phyloP scores from a whole-genome alignment of 2,888 invertebrate species.

The Lasius platythorax region DNA sequence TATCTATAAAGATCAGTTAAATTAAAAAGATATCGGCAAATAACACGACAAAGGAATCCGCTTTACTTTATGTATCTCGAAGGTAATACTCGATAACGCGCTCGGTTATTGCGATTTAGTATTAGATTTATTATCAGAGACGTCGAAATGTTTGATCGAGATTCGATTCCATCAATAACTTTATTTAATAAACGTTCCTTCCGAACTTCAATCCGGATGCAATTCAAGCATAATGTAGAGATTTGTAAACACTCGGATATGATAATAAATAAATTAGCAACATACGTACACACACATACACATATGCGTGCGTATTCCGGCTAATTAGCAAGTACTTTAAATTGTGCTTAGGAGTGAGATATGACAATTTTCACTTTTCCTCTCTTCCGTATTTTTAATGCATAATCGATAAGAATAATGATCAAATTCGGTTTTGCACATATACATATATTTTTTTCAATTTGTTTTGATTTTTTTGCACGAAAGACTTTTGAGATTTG shows the following conservation, averaged over 20 bases:
- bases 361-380: constrained; percentile 17
- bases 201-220: not conserved
- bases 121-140: constrained; percentile 8
- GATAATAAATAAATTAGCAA: constrained; percentile 15
- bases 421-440: not conserved
- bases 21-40: not conserved
- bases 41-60: not conserved
- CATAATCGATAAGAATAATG: not conserved
- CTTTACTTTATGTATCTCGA: not conserved
- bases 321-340: constrained; percentile 7
- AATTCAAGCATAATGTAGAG: not conserved
- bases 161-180: not conserved
- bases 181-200: constrained; percentile 40
- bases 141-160: constrained; percentile 11
- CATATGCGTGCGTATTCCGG: not conserved
- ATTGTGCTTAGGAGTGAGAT: not conserved
- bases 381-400: not conserved
- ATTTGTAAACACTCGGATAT: not conserved
- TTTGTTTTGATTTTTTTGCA: not conserved
- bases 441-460: not conserved
- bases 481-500: not conserved
- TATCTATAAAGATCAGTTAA: not conserved
- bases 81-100: not conserved
- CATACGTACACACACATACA: not conserved
- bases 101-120: not conserved